These are phyloP conservation scores for Campaea margaritaria DNA, from an alignment of 2,888 invertebrate genomes.

Conservation along the genomic window DNA sequence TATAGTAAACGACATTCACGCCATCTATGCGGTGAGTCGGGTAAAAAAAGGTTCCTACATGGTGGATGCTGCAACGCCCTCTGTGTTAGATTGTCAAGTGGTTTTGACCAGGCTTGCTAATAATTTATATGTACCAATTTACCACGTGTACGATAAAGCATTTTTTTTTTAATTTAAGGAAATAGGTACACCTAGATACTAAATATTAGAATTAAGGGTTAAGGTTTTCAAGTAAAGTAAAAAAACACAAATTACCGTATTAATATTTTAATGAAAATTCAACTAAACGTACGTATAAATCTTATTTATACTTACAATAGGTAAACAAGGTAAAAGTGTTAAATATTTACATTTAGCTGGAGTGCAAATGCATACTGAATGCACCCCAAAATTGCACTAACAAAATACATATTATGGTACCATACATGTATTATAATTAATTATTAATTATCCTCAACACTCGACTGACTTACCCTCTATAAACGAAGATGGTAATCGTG, in stretches of 20 bases:
- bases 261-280: constrained; percentile 83
- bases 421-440: constrained; percentile 6
- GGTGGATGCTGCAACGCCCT: too few species aligned
- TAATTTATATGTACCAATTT: too few species aligned
- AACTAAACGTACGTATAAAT: constrained; percentile 86
- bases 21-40: too few species aligned
- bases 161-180: too few species aligned
- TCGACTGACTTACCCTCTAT: constrained; percentile 16
- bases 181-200: too few species aligned
- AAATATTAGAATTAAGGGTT: too few species aligned
- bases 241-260: constrained; percentile 22
- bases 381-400: constrained; percentile 79
- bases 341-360: constrained; percentile 78
- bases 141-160: too few species aligned
- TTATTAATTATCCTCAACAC: constrained; percentile 15
- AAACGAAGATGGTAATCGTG: background rate
- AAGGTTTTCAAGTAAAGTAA: background rate
- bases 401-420: constrained; percentile 54
- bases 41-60: too few species aligned
- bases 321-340: constrained; percentile 75
- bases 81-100: too few species aligned
- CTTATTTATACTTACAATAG: constrained; percentile 84
- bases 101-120: too few species aligned
- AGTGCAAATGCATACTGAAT: constrained; percentile 35
- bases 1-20: too few species aligned